Percentiles rank a stretch among this genome's conserved stretches.
phyloP scores from a whole-genome alignment of 2,888 invertebrate species.

The Slavum lentiscoides region DNA sequence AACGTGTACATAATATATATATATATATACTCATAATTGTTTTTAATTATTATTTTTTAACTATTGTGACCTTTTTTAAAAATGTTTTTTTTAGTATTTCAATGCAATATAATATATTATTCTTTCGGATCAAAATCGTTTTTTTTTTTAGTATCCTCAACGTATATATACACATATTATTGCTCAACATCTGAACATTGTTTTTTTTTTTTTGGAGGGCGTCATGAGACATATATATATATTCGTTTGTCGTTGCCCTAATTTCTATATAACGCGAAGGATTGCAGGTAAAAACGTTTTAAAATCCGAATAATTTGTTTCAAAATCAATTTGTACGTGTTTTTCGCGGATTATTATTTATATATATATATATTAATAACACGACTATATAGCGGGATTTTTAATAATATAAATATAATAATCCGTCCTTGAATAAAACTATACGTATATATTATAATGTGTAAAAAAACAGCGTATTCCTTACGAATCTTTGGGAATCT shows the following conservation, averaged over 20 bases:
- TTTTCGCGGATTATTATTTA: not conserved
- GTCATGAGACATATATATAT: no score
- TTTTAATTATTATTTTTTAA: not conserved
- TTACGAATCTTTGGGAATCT: not conserved
- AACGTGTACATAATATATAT: no score
- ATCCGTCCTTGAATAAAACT: not conserved
- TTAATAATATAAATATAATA: no score
- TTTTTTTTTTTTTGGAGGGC: not conserved
- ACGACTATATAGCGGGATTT: not conserved
- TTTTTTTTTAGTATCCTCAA: conserved; percentile 3
- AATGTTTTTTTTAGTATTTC: not conserved
- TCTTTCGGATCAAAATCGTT: not conserved
- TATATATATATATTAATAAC: not conserved
- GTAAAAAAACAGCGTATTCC: conserved; percentile 14
- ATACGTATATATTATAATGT: not conserved
- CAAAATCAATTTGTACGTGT: not conserved
- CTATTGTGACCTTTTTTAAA: not conserved
- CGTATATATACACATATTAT: not conserved
- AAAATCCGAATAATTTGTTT: no score
- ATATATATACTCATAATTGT: not conserved
- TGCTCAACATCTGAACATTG: conserved; percentile 11
- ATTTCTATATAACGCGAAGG: no score
- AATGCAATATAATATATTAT: conserved; percentile 5
- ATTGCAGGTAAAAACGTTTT: no score
- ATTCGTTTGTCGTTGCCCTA: not conserved